Base-by-base conservation (phyloP, 2,888 invertebrate species). In the Malachius bipustulatus region DNA sequence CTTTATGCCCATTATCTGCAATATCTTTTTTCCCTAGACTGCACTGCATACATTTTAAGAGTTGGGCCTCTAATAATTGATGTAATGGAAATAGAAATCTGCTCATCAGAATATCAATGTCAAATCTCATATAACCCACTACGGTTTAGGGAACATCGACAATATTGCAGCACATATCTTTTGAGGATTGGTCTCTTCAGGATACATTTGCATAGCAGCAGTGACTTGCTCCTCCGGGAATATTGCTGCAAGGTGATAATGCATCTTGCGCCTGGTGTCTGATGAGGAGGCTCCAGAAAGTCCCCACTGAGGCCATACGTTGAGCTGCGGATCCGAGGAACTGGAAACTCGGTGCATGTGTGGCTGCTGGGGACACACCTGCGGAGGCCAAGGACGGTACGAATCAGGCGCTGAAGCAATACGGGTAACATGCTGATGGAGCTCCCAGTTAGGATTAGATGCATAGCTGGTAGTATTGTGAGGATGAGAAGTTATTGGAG, bases 171-270 rank as follows among this genome's bases (percentile, higher is more conserved):
- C 83, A 63, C 91, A 91, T 58, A 93, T 85, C 49, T 77, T 80
- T 60, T 90, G 84, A 6, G 91, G 81, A 62, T 90, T 83, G 14
- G 80, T 85, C 59, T 90, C 90, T 32, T 87, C 82, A 0, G 93
- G 93, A 63, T 85, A 79, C 45, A 82, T 66, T 42, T 80, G 75
- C 84, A 96, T 87, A 1, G 84, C 91, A 34, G 79, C 76, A 34
- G 76, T 73, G n/a, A 94, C 93, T 54, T 88, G 83, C 45, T 82
- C 79, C 53, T 87, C 84, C 0, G 90, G 89, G 63, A 96, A 96
- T 38, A 94, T 78, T 35, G 82, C 82, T n/a, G 85, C 77, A 43
- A 96, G 66, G 60, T 91, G 89, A 62, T 81, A 90, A 59, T 84
- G 88, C 54, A 91, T 66, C 47, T 78, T 74, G 15, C 80, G 69